A percentile compares a stretch with the other conserved stretches of the same genome.
phyloP scores from a whole-genome alignment of 2,797 vertebrate species.

The Melanotaenia pygmaea region DNA sequence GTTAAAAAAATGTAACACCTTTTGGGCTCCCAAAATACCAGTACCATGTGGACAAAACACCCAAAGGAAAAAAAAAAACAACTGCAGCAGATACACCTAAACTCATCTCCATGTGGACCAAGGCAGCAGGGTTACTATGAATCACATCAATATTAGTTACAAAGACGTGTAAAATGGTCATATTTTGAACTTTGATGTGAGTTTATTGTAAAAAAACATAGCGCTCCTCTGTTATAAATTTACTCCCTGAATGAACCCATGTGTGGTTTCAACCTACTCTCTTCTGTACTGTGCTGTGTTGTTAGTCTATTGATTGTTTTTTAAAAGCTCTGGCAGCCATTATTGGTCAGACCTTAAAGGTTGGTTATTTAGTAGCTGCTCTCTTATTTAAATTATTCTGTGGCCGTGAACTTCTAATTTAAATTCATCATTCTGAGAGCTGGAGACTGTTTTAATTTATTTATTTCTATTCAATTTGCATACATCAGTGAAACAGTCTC shows the following conservation, averaged over 20 bases:
- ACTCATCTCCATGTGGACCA: not conserved
- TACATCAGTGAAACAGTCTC: constrained; percentile 39
- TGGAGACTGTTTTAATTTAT: constrained; percentile 43
- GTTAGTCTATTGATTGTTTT: constrained; percentile 64
- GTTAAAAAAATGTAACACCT: too few relatives aligned
- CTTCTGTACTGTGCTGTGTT: constrained; percentile 28
- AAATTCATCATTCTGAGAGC: constrained; percentile 65
- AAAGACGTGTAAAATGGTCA: not conserved
- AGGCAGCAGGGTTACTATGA: not conserved
- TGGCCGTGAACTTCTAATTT: constrained; percentile 34
- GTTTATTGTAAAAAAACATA: constrained; percentile 9
- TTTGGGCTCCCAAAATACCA: too few relatives aligned
- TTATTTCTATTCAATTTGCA: constrained; percentile 62
- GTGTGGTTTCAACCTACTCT: constrained; percentile 29
- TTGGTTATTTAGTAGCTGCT: constrained; percentile 46
- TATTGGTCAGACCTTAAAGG: constrained; percentile 41
- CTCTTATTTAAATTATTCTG: constrained; percentile 54
- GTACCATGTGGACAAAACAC: too few relatives aligned
- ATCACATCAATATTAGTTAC: not conserved
- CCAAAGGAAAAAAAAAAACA: too few relatives aligned
- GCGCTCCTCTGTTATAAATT: constrained; percentile 21
- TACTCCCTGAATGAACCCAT: constrained; percentile 26
- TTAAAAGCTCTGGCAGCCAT: constrained; percentile 37
- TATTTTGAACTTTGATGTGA: not conserved
- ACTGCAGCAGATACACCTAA: too few relatives aligned